Evolutionary conservation across 2,113 vertebrate genomes (phyloP).

Genomic region (Hippopotamus amphibius): DNA sequence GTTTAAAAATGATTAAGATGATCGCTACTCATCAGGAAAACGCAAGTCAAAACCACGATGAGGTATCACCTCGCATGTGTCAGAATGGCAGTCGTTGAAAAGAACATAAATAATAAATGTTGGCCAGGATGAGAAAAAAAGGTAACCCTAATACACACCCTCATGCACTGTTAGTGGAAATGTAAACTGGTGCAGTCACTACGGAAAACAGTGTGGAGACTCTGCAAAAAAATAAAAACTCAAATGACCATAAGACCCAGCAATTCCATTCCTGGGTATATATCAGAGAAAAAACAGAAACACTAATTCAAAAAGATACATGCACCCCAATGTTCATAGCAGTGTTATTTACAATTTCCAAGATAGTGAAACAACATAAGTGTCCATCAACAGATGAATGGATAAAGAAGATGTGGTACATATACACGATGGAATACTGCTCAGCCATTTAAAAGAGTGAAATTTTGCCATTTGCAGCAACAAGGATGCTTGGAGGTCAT

Average conservation of each 20-base stretch:
- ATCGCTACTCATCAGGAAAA: background rate
- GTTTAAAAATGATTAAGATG: background rate
- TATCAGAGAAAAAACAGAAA: background rate
- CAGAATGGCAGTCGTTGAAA: background rate
- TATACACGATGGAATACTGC: background rate
- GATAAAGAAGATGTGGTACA: background rate
- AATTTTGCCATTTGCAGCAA: background rate
- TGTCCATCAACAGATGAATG: background rate
- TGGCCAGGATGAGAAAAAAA: background rate
- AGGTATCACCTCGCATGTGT: accelerated
- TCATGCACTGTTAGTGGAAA: background rate
- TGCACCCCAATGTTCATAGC: background rate
- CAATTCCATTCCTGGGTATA: background rate
- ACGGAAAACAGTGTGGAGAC: background rate
- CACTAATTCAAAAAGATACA: background rate
- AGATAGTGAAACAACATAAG: background rate
- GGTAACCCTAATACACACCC: background rate
- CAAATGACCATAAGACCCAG: accelerated
- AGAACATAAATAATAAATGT: background rate
- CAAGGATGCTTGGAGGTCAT: background rate
- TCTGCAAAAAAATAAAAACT: background rate
- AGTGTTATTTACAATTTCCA: background rate
- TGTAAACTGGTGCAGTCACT: background rate
- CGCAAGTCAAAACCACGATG: background rate
- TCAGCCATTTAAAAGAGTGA: background rate